Evolutionary conservation across 2,113 vertebrate genomes (phyloP), one percentile per base, ranked within the genome.

Genomic region (Sphaerodactylus townsendi): DNA sequence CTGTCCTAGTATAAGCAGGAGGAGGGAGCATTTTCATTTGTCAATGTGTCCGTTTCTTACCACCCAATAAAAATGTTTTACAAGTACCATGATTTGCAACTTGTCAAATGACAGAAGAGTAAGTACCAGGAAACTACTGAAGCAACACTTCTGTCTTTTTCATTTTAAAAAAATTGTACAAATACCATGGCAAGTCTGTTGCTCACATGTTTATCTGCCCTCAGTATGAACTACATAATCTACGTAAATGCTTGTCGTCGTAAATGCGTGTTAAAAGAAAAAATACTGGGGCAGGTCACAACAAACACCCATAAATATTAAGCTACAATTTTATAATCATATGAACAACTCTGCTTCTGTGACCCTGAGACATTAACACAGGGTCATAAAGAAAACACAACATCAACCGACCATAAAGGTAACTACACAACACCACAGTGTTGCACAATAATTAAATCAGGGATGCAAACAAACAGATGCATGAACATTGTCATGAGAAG

Each of bases 401-500:
- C 83, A 86, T 87, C n/a, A n/a, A n/a, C 83, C 89, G 84, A 77
- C 37, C n/a, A 85, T 79, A 83, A 93, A 92, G 91, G 90, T 89
- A 91, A 88, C 87, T 89, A 88, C 48, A 85, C 39, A 87, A 93
- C 69, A 92, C 80, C 87, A 87, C 53, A 87, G 74, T 68, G 87
- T 87, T 85, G 82, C 69, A 88, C 77, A 84, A 87, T 90, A 90
- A 93, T 91, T 88, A 93, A 82, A 88, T 89, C 83, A 91, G 85
- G 81, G 87, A 92, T 84, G 86, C 84, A 92, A 93, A 90, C 91
- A 89, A 89, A 91, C 90, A 94, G 90, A 94, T 91, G 86, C 44
- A 92, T 0, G 0, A 89, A 86, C 89, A 25, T 0, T 81, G 90
- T 5, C 84, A 93, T 80, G 79, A 53, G 89, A 86, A 91, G 80